Conservation (phyloP, 2,888 invertebrate species). For the Caenorhabditis uteleia region DNA sequence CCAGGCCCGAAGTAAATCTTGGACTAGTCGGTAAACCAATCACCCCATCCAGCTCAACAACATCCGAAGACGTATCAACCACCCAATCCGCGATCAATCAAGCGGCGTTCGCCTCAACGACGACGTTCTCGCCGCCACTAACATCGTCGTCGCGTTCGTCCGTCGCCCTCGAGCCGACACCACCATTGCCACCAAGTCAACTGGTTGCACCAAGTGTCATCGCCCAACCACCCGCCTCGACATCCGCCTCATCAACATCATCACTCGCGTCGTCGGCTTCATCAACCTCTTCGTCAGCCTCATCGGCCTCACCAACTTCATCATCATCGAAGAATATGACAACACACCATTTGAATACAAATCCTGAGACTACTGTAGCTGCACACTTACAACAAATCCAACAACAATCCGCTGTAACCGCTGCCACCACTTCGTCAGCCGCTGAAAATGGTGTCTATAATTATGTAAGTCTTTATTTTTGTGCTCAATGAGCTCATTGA, state of each 20-base stretch:
- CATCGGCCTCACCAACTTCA: no score
- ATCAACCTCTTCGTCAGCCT: no score
- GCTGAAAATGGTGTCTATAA: no score
- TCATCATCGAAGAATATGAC: no score
- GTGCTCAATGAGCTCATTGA: no score
- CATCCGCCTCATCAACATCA: conserved; percentile 1
- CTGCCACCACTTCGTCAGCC: neutral
- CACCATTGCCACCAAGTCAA: conserved; percentile 18
- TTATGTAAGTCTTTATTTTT: no score
- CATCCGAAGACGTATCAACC: neutral
- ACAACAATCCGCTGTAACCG: conserved; percentile 8
- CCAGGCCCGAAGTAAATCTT: no score
- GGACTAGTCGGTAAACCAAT: no score
- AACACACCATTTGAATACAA: neutral
- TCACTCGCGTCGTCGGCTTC: neutral
- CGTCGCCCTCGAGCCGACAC: conserved; percentile 42
- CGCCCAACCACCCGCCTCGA: conserved; percentile 3
- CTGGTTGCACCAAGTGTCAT: conserved; percentile 3
- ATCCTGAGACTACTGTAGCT: conserved; percentile 26
- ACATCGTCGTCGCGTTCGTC: conserved; percentile 45
- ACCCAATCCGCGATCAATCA: neutral
- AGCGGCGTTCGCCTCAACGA: conserved; percentile 10
- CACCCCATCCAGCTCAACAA: no score
- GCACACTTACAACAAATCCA: conserved; percentile 30
- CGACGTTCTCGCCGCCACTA: conserved; percentile 45